Evolutionary conservation across 2,113 vertebrate genomes (phyloP).

Genomic region (Etia nguti): DNA sequence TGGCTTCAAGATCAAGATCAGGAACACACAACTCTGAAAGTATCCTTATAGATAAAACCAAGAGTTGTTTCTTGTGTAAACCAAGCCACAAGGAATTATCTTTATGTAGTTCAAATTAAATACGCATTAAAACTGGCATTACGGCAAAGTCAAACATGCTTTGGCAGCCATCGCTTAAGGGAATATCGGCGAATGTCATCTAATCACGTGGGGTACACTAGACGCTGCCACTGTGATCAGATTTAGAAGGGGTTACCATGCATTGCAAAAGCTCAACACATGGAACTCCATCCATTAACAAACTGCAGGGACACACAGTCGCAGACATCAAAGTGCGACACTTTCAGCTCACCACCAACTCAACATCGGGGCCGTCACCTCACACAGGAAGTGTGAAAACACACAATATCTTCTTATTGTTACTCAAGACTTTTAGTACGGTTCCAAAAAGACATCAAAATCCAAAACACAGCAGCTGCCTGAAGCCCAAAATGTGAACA

Average conservation of each 20-base stretch:
- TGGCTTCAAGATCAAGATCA: background rate
- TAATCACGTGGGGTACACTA: background rate
- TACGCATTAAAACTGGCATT: background rate
- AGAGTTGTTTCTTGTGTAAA: background rate
- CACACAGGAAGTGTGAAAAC: background rate
- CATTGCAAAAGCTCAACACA: slow-evolving; percentile 34
- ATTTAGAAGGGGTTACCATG: slow-evolving; percentile 37
- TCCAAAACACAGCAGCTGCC: background rate
- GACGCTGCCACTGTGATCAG: background rate
- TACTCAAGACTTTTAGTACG: background rate
- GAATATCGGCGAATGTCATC: background rate
- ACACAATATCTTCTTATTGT: background rate
- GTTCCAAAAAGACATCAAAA: background rate
- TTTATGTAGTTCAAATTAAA: background rate
- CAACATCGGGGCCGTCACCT: background rate
- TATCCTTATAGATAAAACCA: background rate
- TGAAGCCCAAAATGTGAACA: background rate
- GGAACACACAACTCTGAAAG: background rate
- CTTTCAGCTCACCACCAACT: background rate
- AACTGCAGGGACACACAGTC: background rate
- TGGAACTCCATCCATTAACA: slow-evolving; percentile 11
- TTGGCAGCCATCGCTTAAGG: background rate
- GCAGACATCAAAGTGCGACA: background rate
- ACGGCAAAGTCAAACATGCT: slow-evolving; percentile 9
- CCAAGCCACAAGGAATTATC: background rate